Evolutionary conservation across 2,113 vertebrate genomes (phyloP).

Genomic region (Catharus bicknelli): DNA sequence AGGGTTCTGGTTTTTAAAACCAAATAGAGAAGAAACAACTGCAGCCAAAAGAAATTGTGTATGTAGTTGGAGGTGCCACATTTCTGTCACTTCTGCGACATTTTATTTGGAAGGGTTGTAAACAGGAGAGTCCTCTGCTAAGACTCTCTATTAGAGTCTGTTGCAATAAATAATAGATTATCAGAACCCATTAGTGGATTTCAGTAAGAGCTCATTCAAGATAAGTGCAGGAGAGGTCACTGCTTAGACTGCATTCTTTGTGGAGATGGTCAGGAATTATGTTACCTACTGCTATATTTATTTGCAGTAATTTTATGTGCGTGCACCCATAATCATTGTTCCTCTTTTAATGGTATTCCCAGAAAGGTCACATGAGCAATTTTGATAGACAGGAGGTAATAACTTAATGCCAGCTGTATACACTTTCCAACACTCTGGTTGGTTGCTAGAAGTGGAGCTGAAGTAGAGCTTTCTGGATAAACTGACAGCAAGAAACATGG

Average conservation of each 20-base stretch:
- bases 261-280: conserved; percentile 34
- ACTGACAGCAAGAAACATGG: not conserved
- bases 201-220: conserved; percentile 60
- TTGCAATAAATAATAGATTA: conserved; percentile 76
- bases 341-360: conserved; percentile 17
- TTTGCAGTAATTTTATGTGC: not conserved
- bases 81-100: conserved; percentile 34
- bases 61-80: not conserved
- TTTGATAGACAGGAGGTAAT: not conserved
- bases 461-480: not conserved
- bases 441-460: not conserved
- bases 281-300: conserved; percentile 24
- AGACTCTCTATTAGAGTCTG: conserved; percentile 38
- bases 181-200: conserved; percentile 69
- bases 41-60: not conserved
- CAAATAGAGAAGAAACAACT: not conserved
- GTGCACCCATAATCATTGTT: not conserved
- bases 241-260: conserved; percentile 49
- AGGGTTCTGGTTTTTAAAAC: not conserved
- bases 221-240: conserved; percentile 49
- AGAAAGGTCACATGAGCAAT: conserved; percentile 8
- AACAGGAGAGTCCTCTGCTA: conserved; percentile 50
- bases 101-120: conserved; percentile 23
- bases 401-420: not conserved
- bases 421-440: not conserved